phyloP scores from a whole-genome alignment of 2,888 invertebrate species.

The Platynereis dumerilii region DNA sequence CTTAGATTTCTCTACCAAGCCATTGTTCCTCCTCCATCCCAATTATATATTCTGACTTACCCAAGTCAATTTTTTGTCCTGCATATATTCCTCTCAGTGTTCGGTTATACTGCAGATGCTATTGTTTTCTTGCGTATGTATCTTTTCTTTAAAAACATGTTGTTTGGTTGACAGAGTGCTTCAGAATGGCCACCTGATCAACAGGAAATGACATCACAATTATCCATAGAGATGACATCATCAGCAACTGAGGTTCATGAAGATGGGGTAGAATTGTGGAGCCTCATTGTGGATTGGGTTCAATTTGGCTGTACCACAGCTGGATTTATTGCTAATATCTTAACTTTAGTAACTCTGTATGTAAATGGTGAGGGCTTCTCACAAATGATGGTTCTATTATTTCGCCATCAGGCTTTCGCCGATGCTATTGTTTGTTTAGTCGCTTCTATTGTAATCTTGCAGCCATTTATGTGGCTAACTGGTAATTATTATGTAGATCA shows the following conservation, averaged over 20 bases:
- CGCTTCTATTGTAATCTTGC: conserved; percentile 29
- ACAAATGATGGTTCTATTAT: conserved; percentile 28
- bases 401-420: conserved; percentile 33
- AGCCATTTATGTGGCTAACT: conserved; percentile 33
- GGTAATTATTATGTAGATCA: conserved; percentile 28
- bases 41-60: no score
- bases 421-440: conserved; percentile 28
- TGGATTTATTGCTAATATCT: conserved; percentile 30
- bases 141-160: no score
- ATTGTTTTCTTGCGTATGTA: no score
- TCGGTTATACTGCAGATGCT: no score
- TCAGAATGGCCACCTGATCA: no score
- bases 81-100: no score
- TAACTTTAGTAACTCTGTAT: conserved; percentile 29
- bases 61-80: no score
- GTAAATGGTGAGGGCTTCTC: conserved; percentile 26
- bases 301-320: conserved; percentile 26
- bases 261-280: conserved; percentile 12
- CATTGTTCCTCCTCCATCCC: no score
- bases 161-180: no score
- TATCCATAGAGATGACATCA: no score
- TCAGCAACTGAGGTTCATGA: neutral
- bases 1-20: no score
- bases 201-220: no score
- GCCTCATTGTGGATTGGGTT: conserved; percentile 26